phyloP scores from a whole-genome alignment of 2,113 vertebrate species.

The Heloderma charlesbogerti region DNA sequence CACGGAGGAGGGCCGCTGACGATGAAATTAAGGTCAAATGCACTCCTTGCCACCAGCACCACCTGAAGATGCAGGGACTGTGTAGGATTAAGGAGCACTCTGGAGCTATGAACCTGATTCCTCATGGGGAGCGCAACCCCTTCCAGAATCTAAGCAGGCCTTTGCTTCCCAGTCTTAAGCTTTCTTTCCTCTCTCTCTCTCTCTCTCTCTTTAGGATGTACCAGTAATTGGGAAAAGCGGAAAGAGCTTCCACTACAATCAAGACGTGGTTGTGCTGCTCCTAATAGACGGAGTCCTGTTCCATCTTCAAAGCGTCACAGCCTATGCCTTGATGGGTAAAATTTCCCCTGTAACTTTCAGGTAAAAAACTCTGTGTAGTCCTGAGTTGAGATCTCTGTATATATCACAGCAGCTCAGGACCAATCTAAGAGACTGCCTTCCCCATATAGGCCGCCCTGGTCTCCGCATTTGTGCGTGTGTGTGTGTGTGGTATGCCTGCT shows the following conservation, averaged over 20 bases:
- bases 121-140: too few relatives aligned
- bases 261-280: slow-evolving; percentile 87
- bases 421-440: too few relatives aligned
- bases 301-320: slow-evolving; percentile 95
- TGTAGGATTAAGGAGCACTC: too few relatives aligned
- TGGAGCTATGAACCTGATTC: too few relatives aligned
- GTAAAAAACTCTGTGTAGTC: slow-evolving; percentile 66
- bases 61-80: too few relatives aligned
- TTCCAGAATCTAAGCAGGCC: not conserved
- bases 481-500: too few relatives aligned
- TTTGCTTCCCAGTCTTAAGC: not conserved
- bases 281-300: slow-evolving; percentile 90
- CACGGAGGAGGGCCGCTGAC: too few relatives aligned
- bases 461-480: too few relatives aligned
- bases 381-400: not conserved
- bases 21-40: too few relatives aligned
- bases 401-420: too few relatives aligned
- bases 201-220: slow-evolving; percentile 68
- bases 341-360: slow-evolving; percentile 98
- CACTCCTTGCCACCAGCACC: too few relatives aligned
- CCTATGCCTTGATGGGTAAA: slow-evolving; percentile 94
- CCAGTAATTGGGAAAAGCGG: slow-evolving; percentile 84
- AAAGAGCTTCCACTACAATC: slow-evolving; percentile 82
- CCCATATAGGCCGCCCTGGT: too few relatives aligned
- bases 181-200: not conserved